These are phyloP conservation scores for Dasypolia templi DNA, from an alignment of 2,888 invertebrate genomes.

Conservation along the genomic window DNA sequence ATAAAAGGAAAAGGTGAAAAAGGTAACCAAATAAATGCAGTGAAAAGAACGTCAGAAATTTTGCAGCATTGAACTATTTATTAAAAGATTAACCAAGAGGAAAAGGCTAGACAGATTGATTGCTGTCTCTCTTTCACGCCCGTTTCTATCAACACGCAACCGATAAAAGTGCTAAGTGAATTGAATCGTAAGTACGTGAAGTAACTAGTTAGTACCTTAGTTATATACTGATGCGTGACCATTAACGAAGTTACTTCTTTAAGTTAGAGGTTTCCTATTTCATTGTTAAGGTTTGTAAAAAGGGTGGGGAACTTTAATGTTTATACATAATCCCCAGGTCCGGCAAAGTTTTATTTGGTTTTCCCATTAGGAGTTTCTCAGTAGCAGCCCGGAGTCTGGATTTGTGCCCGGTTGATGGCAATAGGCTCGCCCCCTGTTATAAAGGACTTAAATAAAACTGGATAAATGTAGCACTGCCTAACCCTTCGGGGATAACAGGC, in stretches of 20 bases:
- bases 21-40: too few relatives aligned
- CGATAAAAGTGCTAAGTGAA: constrained; percentile 60
- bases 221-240: constrained; percentile 50
- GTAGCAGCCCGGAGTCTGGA: not conserved
- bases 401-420: not conserved
- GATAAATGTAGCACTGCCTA: not conserved
- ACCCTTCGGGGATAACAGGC: not conserved
- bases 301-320: not conserved
- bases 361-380: not conserved
- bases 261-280: constrained; percentile 24
- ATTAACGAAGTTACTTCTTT: constrained; percentile 55
- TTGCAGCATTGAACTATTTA: too few relatives aligned
- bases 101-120: too few relatives aligned
- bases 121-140: not conserved
- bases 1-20: too few relatives aligned
- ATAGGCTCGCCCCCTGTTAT: not conserved
- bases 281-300: constrained; percentile 22
- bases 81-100: too few relatives aligned
- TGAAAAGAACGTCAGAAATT: too few relatives aligned
- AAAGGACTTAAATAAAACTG: not conserved
- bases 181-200: constrained; percentile 51
- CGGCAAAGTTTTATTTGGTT: not conserved
- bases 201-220: constrained; percentile 54
- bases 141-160: constrained; percentile 50
- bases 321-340: not conserved